Base-by-base conservation (phyloP, 64 coral and sea anemone genomes). In the Catalaphyllia jardinei region DNA sequence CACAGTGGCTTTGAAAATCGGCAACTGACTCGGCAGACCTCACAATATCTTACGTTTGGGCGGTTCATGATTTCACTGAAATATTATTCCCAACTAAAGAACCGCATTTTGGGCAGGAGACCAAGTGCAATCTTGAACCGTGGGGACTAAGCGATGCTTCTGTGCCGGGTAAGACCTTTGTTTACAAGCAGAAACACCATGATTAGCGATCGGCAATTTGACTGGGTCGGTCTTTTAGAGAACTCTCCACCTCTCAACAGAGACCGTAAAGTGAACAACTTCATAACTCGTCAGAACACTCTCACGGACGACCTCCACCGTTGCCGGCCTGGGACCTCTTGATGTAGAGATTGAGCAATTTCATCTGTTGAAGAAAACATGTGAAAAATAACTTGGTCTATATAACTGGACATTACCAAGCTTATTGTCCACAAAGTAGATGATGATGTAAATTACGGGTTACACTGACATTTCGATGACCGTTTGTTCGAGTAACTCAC, bases 331-430 rank as follows among this genome's bases (percentile, higher is more conserved):
- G 94, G 85, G 97, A 93, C 20, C 97, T 94, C 71, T 99, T 99
- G 51, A 99, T 99, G 79, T 95, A 99, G 67, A 99, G 91, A 49
- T 99, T 99, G 5, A 99, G 91, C 33, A 99, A 79, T 72, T 99
- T 99, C 97, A 99, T 95, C 88, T 98, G 54, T 35, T 42, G 20
- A 20, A 81, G n/a, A 39, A 31, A 86, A 54, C 92, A 31, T 24
- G 65, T 0, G 11, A 29, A 25, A 24, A 20, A 75, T 18, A 73
- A 79, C 52, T 5, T 60, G 51, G 46, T 55, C 8, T 29, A 2
- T 51, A 6, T 10, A 9, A 38, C 49, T 30, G 3, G 3, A 17
- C 20, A 28, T 28, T 30, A 18, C 15, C 2, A 31, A n/a, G 55
- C 15, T 83, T 62, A 83, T 20, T 83, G 52, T 16, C 24, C 31